phyloP scores from a whole-genome alignment of 2,888 invertebrate species.

The Fissipunctia ypsillon region DNA sequence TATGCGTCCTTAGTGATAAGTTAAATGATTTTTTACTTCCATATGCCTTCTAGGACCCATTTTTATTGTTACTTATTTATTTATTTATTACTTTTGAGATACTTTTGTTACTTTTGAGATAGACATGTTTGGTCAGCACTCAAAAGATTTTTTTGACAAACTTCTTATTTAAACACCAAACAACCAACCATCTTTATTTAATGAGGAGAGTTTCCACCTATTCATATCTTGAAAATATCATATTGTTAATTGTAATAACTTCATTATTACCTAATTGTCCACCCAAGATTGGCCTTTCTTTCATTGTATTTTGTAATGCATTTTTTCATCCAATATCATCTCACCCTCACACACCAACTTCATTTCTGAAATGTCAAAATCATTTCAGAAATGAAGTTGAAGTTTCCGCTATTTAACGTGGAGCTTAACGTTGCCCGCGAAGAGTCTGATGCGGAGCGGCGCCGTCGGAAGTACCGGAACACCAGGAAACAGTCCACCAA shows the following conservation, averaged over 20 bases:
- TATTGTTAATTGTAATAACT: not conserved
- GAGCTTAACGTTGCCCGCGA: slow-evolving; percentile 95
- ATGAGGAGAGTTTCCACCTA: not conserved
- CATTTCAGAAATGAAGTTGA: slow-evolving; percentile 93
- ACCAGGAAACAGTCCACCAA: slow-evolving; percentile 72
- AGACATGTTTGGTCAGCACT: not conserved
- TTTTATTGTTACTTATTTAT: no score
- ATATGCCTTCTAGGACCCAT: no score
- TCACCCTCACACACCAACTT: slow-evolving; percentile 68
- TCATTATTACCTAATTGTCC: not conserved
- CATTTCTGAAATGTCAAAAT: slow-evolving; percentile 84
- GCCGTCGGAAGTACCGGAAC: slow-evolving; percentile 88
- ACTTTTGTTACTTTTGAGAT: not conserved
- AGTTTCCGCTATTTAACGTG: slow-evolving; percentile 95
- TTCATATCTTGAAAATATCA: not conserved
- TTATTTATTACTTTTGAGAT: not conserved
- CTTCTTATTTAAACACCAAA: no score
- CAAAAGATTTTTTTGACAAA: not conserved
- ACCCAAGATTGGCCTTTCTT: not conserved
- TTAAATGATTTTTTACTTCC: not conserved
- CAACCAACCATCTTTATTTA: not conserved
- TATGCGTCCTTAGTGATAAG: not conserved
- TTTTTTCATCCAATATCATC: slow-evolving; percentile 1
- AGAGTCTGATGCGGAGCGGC: slow-evolving; percentile 92
- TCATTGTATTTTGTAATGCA: not conserved